Percentiles rank a stretch among this genome's conserved stretches.
Evolutionary conservation across 2,888 invertebrate species (phyloP).

Genomic region (Amiota mariae): DNA sequence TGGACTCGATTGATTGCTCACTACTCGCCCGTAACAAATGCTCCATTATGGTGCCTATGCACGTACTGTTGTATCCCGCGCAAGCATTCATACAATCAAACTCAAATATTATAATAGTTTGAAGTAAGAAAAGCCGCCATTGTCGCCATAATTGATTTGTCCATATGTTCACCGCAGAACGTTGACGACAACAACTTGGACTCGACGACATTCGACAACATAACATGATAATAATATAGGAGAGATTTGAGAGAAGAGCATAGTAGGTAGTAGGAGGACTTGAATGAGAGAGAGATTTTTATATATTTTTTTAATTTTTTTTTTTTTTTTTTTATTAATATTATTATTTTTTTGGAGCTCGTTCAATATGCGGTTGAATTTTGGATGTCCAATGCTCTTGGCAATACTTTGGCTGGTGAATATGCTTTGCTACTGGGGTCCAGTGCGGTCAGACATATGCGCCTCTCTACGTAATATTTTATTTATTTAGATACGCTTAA

Average conservation of each 20-base stretch:
- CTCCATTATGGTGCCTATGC: too few species aligned
- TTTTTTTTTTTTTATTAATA: background rate
- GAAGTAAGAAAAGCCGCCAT: background rate
- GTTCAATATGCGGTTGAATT: background rate
- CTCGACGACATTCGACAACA: too few species aligned
- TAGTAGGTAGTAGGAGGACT: background rate
- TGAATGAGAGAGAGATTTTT: background rate
- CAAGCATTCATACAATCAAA: background rate
- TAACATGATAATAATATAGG: background rate
- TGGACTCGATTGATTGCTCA: too few species aligned
- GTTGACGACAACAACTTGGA: background rate
- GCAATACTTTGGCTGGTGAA: background rate
- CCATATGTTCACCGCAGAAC: background rate
- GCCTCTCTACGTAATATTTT: too few species aligned
- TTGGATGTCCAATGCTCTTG: constrained; percentile 17
- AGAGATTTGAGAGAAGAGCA: background rate
- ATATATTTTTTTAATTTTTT: background rate
- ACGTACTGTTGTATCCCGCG: background rate
- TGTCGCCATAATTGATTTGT: constrained; percentile 4
- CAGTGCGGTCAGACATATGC: too few species aligned
- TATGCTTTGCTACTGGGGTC: background rate
- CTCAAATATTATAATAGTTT: background rate
- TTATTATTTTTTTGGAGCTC: background rate
- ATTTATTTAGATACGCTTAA: too few species aligned
- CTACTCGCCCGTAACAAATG: too few species aligned